phyloP scores from a whole-genome alignment of 2,888 invertebrate genomes.

The Luperina nickerlii region DNA sequence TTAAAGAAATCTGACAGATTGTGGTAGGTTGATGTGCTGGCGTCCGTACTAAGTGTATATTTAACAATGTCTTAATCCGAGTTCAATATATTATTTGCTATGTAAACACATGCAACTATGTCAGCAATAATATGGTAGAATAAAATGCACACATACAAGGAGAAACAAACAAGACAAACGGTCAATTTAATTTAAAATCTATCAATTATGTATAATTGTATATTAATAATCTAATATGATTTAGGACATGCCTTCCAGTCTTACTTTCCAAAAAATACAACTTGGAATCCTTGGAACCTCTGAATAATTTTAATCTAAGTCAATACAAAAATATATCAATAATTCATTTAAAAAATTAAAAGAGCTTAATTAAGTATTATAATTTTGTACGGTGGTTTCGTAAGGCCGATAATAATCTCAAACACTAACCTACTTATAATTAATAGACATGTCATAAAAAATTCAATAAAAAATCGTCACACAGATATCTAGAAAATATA shows the following conservation, averaged over 20 bases:
- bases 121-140: constrained; percentile 22
- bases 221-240: constrained; percentile 2
- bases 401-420: constrained; percentile 66
- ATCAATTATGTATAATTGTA: neutral
- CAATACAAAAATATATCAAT: constrained; percentile 51
- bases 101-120: constrained; percentile 10
- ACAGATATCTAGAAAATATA: constrained; percentile 67
- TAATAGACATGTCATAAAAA: constrained; percentile 62
- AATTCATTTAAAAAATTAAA: constrained; percentile 50
- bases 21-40: no score
- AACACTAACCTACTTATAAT: constrained; percentile 63
- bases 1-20: no score
- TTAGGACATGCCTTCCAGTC: neutral
- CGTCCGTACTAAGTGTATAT: constrained; percentile 30
- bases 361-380: constrained; percentile 70
- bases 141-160: constrained; percentile 21
- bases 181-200: constrained; percentile 19
- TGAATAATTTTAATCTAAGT: constrained; percentile 35
- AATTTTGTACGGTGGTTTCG: constrained; percentile 74
- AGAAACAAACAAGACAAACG: constrained; percentile 14
- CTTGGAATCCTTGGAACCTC: constrained; percentile 13
- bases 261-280: constrained; percentile 22
- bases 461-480: constrained; percentile 59
- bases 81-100: constrained; percentile 40
- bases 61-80: constrained; percentile 22